Base-by-base conservation (phyloP, 2,888 invertebrate genomes). In the Eristalis intricaria region DNA sequence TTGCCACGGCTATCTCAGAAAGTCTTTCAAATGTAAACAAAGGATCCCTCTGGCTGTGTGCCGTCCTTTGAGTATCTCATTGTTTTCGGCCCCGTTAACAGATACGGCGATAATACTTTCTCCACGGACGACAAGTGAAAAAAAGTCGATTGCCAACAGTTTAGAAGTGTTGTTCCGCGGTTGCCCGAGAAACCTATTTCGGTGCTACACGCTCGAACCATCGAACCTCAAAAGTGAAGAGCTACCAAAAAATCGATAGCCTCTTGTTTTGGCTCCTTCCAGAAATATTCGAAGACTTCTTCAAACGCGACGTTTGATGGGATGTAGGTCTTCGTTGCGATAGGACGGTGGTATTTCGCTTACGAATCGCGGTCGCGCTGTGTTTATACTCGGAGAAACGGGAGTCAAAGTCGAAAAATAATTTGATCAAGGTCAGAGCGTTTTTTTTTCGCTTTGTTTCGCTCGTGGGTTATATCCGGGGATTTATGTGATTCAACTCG, bases 11-110 rank as follows among this genome's bases (percentile, higher is more conserved):
- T 83, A 75, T 71, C 78, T 83, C 78, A 79, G 65, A 60, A 74
- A 86, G 43, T 50, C 56, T 68, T 35, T 38, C 58, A 75, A 83
- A 83, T 75, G 86, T 86, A 86, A 86, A 86, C 86, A 86, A 86
- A 86, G 83, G 83, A 75, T 64, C 50, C 7, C 50, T 19, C 23
- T 66, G 66, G 71, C 66, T 74, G 61, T 66, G 64, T 64, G 63
- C 61, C 19, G 35, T 79, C 50, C 50, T 50, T 50, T 50, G 50
- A 50, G 70, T 74, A 58, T 66, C 40, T 68, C 56, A 66, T 70
- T 70, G 68, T 66, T 78, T 83, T 61, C 50, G 43, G n/a, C 83
- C 38, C 65, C 15, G 69, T 61, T 71, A 38, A 29, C 19, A 15
- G 35, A 43, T 50, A 63, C 61, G 70, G 74, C 74, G 23, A 32